phyloP scores from a whole-genome alignment of 2,113 vertebrate species.

The Hemicordylus capensis region DNA sequence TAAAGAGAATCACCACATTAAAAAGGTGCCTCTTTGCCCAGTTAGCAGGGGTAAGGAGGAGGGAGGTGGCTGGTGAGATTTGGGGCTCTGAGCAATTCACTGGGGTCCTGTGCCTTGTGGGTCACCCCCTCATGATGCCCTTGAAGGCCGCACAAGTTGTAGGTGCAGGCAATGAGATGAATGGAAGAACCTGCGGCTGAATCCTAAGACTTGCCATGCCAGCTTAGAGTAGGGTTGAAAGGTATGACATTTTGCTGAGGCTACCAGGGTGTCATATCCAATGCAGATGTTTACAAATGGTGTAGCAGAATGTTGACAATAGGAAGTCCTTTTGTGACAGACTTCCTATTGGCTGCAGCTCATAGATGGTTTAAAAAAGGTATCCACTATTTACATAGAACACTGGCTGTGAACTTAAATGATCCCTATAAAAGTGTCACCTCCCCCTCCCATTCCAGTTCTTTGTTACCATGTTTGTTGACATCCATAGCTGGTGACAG shows the following conservation, averaged over 20 bases:
- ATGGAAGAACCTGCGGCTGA: background rate
- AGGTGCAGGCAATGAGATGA: background rate
- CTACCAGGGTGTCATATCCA: background rate
- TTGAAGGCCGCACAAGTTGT: background rate
- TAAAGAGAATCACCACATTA: too few species aligned
- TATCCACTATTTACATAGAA: background rate
- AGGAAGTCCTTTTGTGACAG: background rate
- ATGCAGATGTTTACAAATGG: slow-evolving; percentile 16
- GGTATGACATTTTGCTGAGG: background rate
- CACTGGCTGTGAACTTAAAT: background rate
- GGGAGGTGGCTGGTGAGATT: too few species aligned
- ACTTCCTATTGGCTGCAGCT: background rate
- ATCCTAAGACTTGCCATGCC: background rate
- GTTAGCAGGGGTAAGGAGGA: too few species aligned
- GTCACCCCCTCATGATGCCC: too few species aligned
- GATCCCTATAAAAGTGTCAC: slow-evolving; percentile 27
- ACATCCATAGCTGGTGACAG: slow-evolving; percentile 48
- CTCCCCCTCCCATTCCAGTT: background rate
- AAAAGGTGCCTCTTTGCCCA: too few species aligned
- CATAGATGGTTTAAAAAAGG: fast-evolving
- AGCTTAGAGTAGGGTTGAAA: background rate
- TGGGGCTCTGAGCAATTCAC: too few species aligned
- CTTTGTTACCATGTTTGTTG: slow-evolving; percentile 27
- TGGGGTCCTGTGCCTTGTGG: too few species aligned
- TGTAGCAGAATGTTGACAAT: background rate